These are phyloP conservation scores for Carettochelys insculpta DNA, from an alignment of 2,113 vertebrate genomes.

Conservation along the genomic window DNA sequence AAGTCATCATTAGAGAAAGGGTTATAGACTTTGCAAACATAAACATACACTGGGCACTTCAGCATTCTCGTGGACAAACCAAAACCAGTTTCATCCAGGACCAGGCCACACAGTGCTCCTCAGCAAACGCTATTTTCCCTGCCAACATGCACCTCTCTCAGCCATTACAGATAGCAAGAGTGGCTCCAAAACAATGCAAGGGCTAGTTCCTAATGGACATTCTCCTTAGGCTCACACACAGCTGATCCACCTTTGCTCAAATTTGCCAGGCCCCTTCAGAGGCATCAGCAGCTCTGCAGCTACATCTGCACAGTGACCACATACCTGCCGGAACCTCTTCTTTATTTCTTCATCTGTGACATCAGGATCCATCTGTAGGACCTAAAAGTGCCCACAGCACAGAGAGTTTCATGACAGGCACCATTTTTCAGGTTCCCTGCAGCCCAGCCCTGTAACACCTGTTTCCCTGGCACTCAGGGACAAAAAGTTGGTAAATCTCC, in stretches of 20 bases:
- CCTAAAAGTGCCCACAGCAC: conserved; percentile 73
- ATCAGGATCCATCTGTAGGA: conserved; percentile 96
- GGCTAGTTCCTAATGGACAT: not conserved
- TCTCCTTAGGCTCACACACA: not conserved
- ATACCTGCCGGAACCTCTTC: conserved; percentile 96
- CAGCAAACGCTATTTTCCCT: not conserved
- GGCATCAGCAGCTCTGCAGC: not conserved
- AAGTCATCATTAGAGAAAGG: not conserved
- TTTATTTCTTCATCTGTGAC: conserved; percentile 97
- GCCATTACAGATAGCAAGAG: not conserved
- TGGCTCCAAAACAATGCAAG: not conserved
- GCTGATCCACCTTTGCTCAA: not conserved
- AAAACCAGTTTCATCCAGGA: not conserved
- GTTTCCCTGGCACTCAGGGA: not conserved
- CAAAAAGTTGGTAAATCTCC: not conserved
- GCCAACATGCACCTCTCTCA: not conserved
- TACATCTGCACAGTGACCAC: not conserved
- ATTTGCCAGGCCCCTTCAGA: not conserved
- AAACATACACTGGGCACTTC: not conserved
- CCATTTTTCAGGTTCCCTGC: not conserved
- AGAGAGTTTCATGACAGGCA: not conserved
- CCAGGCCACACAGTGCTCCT: not conserved
- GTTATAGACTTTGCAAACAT: not conserved
- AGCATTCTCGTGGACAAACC: not conserved
- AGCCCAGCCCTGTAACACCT: not conserved